These are phyloP conservation scores for Nebria ingens DNA, from an alignment of 1,140 invertebrate species.

Conservation along the genomic window DNA sequence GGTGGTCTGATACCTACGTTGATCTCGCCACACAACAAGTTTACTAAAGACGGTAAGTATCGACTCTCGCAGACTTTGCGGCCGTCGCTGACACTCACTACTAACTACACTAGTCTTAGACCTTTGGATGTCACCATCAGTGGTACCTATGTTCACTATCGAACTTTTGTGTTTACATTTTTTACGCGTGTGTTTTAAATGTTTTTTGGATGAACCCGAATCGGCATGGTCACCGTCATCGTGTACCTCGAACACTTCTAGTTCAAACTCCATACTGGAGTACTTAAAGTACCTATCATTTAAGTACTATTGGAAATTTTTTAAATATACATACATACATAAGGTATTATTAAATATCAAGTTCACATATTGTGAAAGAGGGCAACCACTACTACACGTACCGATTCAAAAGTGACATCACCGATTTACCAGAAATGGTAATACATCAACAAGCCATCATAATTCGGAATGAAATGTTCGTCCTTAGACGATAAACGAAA, in stretches of 20 bases:
- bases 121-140: slow-evolving; percentile 25
- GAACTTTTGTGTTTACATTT: slow-evolving; percentile 31
- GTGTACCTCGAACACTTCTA: slow-evolving; percentile 35
- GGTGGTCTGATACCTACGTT: slow-evolving; percentile 40
- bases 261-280: slow-evolving; percentile 31
- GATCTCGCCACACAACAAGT: slow-evolving; percentile 47
- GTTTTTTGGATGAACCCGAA: slow-evolving; percentile 21
- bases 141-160: slow-evolving; percentile 21
- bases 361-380: not conserved
- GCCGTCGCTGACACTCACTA: slow-evolving; percentile 34
- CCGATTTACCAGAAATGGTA: not conserved
- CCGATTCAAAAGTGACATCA: slow-evolving; percentile 3
- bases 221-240: slow-evolving; percentile 26
- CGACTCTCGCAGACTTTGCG: slow-evolving; percentile 40
- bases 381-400: not conserved
- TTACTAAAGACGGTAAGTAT: slow-evolving; percentile 56
- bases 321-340: slow-evolving; percentile 1
- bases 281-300: not conserved
- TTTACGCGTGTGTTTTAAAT: slow-evolving; percentile 29
- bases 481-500: not conserved
- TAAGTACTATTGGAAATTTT: not conserved
- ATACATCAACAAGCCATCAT: slow-evolving; percentile 1
- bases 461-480: not conserved
- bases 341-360: not conserved
- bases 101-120: slow-evolving; percentile 30